A percentile compares a stretch with the other conserved stretches of the same genome.
phyloP scores from a whole-genome alignment of 1,140 invertebrate genomes.

The Drosophila suzukii region DNA sequence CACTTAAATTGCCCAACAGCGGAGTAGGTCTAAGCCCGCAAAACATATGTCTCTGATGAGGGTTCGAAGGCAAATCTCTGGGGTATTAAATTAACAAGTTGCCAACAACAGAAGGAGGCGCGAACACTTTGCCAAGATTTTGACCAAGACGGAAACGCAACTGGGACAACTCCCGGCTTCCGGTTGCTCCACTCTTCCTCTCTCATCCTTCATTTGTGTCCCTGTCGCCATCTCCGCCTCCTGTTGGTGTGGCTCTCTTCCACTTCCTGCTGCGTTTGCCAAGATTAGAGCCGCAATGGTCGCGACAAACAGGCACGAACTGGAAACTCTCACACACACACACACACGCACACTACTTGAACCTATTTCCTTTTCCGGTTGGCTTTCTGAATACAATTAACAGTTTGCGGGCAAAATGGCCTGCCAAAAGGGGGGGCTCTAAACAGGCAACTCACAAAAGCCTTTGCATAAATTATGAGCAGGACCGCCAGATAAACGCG shows the following conservation, averaged over 20 bases:
- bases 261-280: conserved; percentile 60
- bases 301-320: conserved; percentile 51
- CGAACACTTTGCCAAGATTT: conserved; percentile 54
- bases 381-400: conserved; percentile 75
- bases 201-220: conserved; percentile 1
- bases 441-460: conserved; percentile 52
- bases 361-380: conserved; percentile 78
- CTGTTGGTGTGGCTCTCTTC: conserved; percentile 34
- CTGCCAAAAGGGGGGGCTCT: conserved; percentile 28
- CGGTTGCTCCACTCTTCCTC: background rate
- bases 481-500: conserved; percentile 69
- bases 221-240: conserved; percentile 36
- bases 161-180: conserved; percentile 52
- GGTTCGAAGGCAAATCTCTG: conserved; percentile 13
- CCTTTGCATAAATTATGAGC: conserved; percentile 76
- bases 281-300: conserved; percentile 64
- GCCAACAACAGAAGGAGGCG: conserved; percentile 45
- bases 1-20: background rate
- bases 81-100: conserved; percentile 56
- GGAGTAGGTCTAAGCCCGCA: background rate
- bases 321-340: conserved; percentile 3
- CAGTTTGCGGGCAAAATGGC: conserved; percentile 42
- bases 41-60: conserved; percentile 9
- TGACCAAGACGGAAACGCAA: conserved; percentile 56
- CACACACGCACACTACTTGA: conserved; percentile 54